phyloP scores from a whole-genome alignment of 2,888 invertebrate genomes.

The Flexamia atlantica region DNA sequence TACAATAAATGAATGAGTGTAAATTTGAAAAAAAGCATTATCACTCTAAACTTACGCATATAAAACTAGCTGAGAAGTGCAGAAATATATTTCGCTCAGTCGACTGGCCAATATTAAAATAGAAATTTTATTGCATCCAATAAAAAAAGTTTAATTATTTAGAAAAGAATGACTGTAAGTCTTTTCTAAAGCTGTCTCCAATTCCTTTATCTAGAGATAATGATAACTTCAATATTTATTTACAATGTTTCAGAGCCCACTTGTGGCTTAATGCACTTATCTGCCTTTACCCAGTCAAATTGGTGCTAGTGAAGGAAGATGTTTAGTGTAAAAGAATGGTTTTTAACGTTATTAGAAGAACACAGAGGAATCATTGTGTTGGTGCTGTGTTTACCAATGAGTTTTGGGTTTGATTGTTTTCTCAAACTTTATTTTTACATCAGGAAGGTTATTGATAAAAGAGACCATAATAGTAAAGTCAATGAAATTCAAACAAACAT shows the following conservation, averaged over 20 bases:
- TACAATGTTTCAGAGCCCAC: not conserved
- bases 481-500: slow-evolving; percentile 77
- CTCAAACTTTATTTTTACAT: slow-evolving; percentile 25
- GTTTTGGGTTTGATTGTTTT: slow-evolving; percentile 47
- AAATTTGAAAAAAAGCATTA: too few relatives aligned
- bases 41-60: too few relatives aligned
- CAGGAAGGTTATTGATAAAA: slow-evolving; percentile 1
- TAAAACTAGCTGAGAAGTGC: too few relatives aligned
- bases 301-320: too few relatives aligned
- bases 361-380: slow-evolving; percentile 54
- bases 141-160: too few relatives aligned
- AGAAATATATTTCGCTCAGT: too few relatives aligned
- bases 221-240: slow-evolving; percentile 5
- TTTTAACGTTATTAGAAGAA: slow-evolving; percentile 18
- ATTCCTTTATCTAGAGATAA: slow-evolving; percentile 21
- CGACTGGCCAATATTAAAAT: too few relatives aligned
- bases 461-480: slow-evolving; percentile 72
- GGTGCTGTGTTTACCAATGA: slow-evolving; percentile 56
- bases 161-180: too few relatives aligned
- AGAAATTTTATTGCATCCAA: too few relatives aligned
- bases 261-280: not conserved
- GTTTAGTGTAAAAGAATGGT: slow-evolving; percentile 15
- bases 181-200: not conserved
- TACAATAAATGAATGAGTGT: too few relatives aligned
- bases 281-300: not conserved